Evolutionary conservation across 2,888 invertebrate genomes (phyloP).

Genomic region (Chouioia cunea): DNA sequence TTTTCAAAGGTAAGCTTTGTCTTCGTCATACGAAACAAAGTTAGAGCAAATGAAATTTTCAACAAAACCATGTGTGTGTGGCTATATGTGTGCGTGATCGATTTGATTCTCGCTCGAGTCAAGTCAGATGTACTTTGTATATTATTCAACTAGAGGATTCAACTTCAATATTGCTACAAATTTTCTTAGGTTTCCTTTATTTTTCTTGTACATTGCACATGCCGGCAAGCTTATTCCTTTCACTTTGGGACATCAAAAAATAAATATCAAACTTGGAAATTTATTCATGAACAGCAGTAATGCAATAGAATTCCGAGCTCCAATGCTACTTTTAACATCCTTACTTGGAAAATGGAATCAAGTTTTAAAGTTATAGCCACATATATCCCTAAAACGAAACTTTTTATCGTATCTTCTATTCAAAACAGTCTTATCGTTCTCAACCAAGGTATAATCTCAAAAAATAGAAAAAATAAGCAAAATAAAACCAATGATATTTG

Average conservation of each 20-base stretch:
- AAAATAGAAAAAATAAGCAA: no score
- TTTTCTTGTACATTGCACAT: neutral
- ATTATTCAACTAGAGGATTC: no score
- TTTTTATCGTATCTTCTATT: slow-evolving; percentile 1
- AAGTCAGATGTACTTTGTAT: no score
- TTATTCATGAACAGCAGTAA: slow-evolving; percentile 30
- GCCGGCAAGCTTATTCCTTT: neutral
- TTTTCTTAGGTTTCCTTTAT: neutral
- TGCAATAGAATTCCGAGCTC: slow-evolving; percentile 4
- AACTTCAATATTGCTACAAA: neutral
- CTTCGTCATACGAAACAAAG: no score
- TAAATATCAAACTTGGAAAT: slow-evolving; percentile 33
- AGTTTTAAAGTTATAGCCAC: slow-evolving; percentile 34
- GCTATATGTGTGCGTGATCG: no score
- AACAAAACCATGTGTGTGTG: no score
- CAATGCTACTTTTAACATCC: slow-evolving; percentile 24
- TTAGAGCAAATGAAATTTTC: no score
- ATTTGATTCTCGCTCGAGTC: no score
- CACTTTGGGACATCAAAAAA: neutral
- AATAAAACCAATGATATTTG: no score
- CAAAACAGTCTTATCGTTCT: neutral
- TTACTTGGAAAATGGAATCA: slow-evolving; percentile 25
- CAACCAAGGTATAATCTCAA: no score
- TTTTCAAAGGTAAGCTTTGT: no score
- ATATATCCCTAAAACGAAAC: slow-evolving; percentile 11